phyloP scores from a whole-genome alignment of 2,888 invertebrate genomes.

The Bhutanitis thaidina region DNA sequence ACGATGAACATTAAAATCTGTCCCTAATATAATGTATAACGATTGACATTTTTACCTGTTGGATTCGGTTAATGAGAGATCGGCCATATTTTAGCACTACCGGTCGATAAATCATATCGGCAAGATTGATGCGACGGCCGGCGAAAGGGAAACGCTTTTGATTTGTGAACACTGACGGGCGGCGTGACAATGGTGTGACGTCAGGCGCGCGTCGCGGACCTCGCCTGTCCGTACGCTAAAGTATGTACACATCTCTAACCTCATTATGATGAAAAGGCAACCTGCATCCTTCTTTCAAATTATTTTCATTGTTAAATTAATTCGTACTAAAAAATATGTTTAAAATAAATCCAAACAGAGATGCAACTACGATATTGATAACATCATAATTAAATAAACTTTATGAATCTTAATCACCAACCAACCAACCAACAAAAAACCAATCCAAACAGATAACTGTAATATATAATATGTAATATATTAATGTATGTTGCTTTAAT shows the following conservation, averaged over 20 bases:
- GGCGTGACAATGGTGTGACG: constrained; percentile 55
- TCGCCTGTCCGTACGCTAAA: neutral
- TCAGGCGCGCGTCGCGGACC: constrained; percentile 33
- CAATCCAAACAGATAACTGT: too few relatives aligned
- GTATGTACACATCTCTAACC: neutral
- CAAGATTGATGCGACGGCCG: constrained; percentile 56
- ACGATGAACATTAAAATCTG: constrained; percentile 14
- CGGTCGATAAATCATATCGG: constrained; percentile 60
- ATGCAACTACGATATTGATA: too few relatives aligned
- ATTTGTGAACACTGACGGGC: constrained; percentile 50
- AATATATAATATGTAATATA: too few relatives aligned
- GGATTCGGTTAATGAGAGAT: constrained; percentile 50
- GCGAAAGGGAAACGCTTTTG: constrained; percentile 57
- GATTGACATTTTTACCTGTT: constrained; percentile 42
- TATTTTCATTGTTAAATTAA: too few relatives aligned
- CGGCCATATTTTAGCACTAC: constrained; percentile 55
- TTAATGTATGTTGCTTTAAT: too few relatives aligned
- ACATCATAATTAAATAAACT: too few relatives aligned
- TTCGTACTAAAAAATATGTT: too few relatives aligned
- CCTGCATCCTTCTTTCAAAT: too few relatives aligned
- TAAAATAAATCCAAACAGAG: too few relatives aligned
- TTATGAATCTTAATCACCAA: too few relatives aligned
- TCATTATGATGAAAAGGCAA: too few relatives aligned
- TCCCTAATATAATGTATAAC: constrained; percentile 23
- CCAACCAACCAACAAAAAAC: too few relatives aligned